These are phyloP conservation scores for Nasua narica DNA, from an alignment of 2,797 vertebrate species.

Conservation along the genomic window DNA sequence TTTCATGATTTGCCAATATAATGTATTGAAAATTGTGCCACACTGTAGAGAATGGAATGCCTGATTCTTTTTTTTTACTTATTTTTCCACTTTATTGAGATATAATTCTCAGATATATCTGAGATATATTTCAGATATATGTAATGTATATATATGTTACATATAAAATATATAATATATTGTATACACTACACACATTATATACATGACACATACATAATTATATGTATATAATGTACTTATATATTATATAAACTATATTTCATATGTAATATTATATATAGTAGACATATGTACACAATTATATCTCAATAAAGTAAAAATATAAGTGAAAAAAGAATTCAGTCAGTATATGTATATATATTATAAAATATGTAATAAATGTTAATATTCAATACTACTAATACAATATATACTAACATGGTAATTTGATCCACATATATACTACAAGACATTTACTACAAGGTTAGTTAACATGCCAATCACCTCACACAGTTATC, in stretches of 20 bases:
- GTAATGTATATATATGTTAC: not conserved
- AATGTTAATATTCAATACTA: not conserved
- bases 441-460: not conserved
- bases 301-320: not conserved
- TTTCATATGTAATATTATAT: not conserved
- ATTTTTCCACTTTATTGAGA: not conserved
- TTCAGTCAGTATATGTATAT: not conserved
- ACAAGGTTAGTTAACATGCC: not conserved
- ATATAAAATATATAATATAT: not conserved
- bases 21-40: not conserved
- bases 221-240: not conserved
- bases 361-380: not conserved
- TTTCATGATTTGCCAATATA: not conserved
- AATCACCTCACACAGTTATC: not conserved
- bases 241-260: not conserved
- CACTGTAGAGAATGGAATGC: not conserved
- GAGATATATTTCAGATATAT: too few species aligned
- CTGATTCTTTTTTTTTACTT: not conserved
- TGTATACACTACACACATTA: not conserved
- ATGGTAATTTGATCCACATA: not conserved
- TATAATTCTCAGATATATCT: too few species aligned
- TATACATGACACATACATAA: not conserved
- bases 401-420: not conserved
- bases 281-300: not conserved
- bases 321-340: not conserved